Conservation (phyloP, 2,113 vertebrate species). For the Passer montanus region DNA sequence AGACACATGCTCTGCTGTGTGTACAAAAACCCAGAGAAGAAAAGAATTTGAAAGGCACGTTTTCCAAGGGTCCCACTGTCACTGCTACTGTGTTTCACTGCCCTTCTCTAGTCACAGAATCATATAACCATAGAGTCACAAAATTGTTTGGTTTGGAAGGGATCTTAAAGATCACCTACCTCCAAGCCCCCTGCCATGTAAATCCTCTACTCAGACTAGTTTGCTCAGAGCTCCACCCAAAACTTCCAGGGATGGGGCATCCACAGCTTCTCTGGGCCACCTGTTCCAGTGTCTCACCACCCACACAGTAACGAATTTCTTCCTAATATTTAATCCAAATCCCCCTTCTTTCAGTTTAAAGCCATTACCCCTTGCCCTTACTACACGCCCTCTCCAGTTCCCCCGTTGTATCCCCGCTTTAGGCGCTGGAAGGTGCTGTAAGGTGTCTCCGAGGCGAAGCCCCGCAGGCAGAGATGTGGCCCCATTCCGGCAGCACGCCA, state of each 20-base stretch:
- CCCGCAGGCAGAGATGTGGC: background rate
- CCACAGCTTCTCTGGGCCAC: too few relatives aligned
- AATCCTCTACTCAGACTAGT: background rate
- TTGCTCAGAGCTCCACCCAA: background rate
- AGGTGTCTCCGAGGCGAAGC: background rate
- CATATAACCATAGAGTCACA: too few relatives aligned
- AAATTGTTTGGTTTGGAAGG: background rate
- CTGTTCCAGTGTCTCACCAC: background rate
- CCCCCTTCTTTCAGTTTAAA: background rate
- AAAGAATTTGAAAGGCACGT: background rate
- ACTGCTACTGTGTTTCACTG: background rate
- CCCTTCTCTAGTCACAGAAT: background rate
- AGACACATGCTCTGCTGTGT: rapidly evolving
- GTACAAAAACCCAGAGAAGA: background rate
- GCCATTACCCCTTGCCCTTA: background rate
- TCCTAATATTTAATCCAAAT: background rate
- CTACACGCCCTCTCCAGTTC: background rate
- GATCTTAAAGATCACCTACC: background rate
- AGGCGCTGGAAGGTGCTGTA: background rate
- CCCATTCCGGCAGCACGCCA: background rate
- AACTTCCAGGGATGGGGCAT: background rate
- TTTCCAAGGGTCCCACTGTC: background rate
- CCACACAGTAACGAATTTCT: background rate
- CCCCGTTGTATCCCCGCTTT: too few relatives aligned
- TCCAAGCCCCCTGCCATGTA: background rate